Percentiles rank a stretch among this genome's conserved stretches.
Evolutionary conservation across 1,140 invertebrate species (phyloP).

Genomic region (Rhagoletis zephyria): DNA sequence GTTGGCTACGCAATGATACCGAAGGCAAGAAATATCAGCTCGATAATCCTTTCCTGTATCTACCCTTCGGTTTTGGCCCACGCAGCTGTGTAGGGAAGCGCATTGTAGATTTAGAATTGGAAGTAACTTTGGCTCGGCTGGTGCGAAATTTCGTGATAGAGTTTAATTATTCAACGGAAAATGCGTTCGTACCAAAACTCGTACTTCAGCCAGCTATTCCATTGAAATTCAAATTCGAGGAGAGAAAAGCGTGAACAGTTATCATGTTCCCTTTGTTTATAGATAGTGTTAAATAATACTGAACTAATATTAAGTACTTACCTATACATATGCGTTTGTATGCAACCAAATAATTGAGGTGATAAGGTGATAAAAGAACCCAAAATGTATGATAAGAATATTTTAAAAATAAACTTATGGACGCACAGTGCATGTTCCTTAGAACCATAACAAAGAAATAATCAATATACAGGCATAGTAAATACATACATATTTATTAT

Average conservation of each 20-base stretch:
- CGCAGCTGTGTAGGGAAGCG: conserved; percentile 77
- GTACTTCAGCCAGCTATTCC: conserved; percentile 30
- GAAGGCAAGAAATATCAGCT: conserved; percentile 62
- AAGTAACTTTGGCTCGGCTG: conserved; percentile 69
- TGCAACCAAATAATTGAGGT: too few species aligned
- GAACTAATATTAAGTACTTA: too few species aligned
- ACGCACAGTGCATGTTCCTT: too few species aligned
- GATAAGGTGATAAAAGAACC: too few species aligned
- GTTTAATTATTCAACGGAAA: conserved; percentile 55
- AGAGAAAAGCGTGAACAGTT: conserved; percentile 56
- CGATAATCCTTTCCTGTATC: conserved; percentile 76
- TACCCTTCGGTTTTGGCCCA: conserved; percentile 79
- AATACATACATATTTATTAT: too few species aligned
- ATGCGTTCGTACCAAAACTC: conserved; percentile 50
- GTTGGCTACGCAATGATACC: conserved; percentile 74
- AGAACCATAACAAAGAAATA: too few species aligned
- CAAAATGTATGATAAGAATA: too few species aligned
- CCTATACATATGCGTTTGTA: too few species aligned
- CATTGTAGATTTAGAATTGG: conserved; percentile 82
- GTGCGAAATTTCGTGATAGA: conserved; percentile 54
- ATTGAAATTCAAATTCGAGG: conserved; percentile 60
- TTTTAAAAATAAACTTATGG: too few species aligned
- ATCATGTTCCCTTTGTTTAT: too few species aligned
- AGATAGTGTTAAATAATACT: too few species aligned
- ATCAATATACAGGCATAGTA: too few species aligned